phyloP scores from a whole-genome alignment of 2,113 vertebrate genomes.

The Athene noctua region DNA sequence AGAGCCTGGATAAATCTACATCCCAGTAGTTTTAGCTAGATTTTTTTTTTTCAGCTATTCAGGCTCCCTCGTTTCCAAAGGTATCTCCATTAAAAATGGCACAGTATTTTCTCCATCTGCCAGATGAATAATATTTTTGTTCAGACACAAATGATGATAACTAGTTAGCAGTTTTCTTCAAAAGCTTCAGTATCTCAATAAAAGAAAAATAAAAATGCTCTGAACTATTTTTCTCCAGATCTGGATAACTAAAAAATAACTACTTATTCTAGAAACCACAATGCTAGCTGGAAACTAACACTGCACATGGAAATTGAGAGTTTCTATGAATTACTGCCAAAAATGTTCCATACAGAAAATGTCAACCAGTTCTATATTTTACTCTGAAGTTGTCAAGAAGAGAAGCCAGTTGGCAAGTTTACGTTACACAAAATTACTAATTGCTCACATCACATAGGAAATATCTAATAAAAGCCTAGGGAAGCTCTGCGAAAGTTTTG shows the following conservation, averaged over 20 bases:
- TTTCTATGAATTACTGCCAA: conserved; percentile 29
- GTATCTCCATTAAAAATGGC: conserved; percentile 3
- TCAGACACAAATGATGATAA: not conserved
- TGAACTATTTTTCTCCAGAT: not conserved
- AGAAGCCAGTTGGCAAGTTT: conserved; percentile 50
- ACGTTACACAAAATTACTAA: conserved; percentile 53
- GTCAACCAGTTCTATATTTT: conserved; percentile 31
- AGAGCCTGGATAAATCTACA: not conserved
- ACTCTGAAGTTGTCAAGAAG: conserved; percentile 46
- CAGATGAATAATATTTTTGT: not conserved
- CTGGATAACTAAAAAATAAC: not conserved
- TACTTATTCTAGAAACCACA: conserved; percentile 5
- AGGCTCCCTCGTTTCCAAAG: conserved; percentile 22
- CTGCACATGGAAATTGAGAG: not conserved
- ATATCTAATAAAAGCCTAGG: conserved; percentile 25
- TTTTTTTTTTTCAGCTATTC: not conserved
- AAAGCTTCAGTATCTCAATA: not conserved
- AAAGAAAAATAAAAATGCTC: not conserved
- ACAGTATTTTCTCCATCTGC: conserved; percentile 41
- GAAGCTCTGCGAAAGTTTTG: conserved; percentile 36
- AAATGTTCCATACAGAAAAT: conserved; percentile 24
- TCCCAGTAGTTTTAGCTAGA: not conserved
- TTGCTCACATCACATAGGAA: conserved; percentile 55
- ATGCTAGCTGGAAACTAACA: not conserved
- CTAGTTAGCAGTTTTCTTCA: not conserved